phyloP scores from a whole-genome alignment of 2,888 invertebrate genomes.

The Hyposoter didymator region DNA sequence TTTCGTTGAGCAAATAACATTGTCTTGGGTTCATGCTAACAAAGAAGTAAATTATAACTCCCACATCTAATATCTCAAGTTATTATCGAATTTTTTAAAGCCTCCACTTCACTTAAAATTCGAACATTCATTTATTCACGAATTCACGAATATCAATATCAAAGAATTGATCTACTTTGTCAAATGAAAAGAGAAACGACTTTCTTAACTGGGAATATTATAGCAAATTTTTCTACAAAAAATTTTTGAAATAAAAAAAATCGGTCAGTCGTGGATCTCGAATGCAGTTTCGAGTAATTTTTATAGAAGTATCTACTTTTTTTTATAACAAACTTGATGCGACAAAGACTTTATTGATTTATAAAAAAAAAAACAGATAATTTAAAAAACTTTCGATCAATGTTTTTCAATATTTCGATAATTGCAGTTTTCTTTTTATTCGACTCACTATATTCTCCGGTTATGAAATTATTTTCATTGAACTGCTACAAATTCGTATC shows the following conservation, averaged over 20 bases:
- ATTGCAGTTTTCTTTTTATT: background rate
- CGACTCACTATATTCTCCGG: background rate
- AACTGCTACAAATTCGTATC: constrained; percentile 57
- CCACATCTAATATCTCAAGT: background rate
- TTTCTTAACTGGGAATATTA: too few relatives aligned
- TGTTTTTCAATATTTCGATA: background rate
- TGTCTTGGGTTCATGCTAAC: constrained; percentile 72
- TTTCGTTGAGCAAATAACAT: constrained; percentile 73
- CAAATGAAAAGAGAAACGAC: background rate
- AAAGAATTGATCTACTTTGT: background rate
- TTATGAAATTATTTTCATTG: background rate
- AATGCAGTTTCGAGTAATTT: background rate
- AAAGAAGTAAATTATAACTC: constrained; percentile 71
- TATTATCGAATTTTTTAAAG: background rate
- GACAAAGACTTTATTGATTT: background rate
- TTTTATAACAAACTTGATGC: background rate
- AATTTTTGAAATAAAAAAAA: constrained; percentile 14
- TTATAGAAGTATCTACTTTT: background rate
- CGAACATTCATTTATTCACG: background rate
- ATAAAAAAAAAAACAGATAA: background rate
- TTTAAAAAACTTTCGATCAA: background rate
- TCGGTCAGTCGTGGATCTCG: background rate
- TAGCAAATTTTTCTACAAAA: background rate
- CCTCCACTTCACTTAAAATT: background rate
- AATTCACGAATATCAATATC: background rate